A percentile compares a stretch with the other conserved stretches of the same genome.
These are phyloP conservation scores for Urechis unicinctus DNA, from an alignment of 2,888 invertebrate species.

Conservation along the genomic window DNA sequence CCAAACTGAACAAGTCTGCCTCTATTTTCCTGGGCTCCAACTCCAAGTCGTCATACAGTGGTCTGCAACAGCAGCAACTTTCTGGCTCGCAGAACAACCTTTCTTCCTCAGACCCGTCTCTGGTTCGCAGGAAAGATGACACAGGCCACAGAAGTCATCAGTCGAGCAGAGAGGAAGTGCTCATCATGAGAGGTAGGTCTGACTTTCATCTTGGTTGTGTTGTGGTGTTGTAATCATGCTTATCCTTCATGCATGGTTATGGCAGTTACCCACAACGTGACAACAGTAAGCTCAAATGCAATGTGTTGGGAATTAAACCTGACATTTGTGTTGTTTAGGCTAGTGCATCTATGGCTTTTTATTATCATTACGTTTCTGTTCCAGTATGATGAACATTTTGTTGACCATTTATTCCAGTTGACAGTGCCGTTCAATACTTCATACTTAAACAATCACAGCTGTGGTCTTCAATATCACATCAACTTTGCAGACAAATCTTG, in stretches of 20 bases:
- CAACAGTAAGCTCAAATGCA: too few species aligned
- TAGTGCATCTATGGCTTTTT: too few species aligned
- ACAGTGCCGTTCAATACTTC: too few species aligned
- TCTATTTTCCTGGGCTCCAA: slow-evolving; percentile 47
- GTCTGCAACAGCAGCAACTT: not conserved
- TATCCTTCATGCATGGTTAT: not conserved
- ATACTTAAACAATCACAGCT: too few species aligned
- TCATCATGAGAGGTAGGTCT: not conserved
- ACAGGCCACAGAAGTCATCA: not conserved
- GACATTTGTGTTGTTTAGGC: too few species aligned
- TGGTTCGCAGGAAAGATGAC: not conserved
- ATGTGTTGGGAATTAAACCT: too few species aligned
- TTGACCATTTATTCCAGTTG: too few species aligned
- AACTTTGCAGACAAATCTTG: too few species aligned
- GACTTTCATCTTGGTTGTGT: too few species aligned
- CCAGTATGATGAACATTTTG: too few species aligned
- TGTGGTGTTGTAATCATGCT: not conserved
- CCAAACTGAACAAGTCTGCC: slow-evolving; percentile 49
- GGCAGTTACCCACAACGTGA: not conserved
- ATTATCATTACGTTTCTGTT: too few species aligned
- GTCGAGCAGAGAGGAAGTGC: not conserved
- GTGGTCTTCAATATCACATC: too few species aligned
- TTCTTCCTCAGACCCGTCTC: not conserved
- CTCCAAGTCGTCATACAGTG: slow-evolving; percentile 4
- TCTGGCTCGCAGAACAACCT: not conserved